A percentile compares a stretch with the other conserved stretches of the same genome.
Conservation (phyloP, 2,888 invertebrate species). For the Dicranocentrus wangi region DNA sequence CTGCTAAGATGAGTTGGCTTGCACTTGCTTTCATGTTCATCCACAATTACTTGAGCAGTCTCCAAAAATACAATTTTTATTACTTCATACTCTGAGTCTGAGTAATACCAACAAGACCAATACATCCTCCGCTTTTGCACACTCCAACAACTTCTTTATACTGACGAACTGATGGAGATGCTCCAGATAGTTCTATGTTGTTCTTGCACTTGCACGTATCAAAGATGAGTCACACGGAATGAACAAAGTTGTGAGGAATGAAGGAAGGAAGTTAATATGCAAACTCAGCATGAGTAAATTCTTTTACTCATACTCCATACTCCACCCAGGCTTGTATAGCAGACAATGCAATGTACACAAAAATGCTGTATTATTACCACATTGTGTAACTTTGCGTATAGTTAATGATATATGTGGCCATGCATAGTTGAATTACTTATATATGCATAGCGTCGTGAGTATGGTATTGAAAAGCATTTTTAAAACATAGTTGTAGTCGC, state of each 20-base stretch:
- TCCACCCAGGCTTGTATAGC: too few species aligned
- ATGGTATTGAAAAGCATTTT: too few species aligned
- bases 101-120: not conserved
- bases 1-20: not conserved
- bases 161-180: slow-evolving; percentile 20
- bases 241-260: slow-evolving; percentile 20
- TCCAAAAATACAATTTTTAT: slow-evolving; percentile 57
- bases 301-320: too few species aligned
- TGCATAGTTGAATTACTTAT: too few species aligned
- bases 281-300: not conserved
- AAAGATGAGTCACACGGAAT: slow-evolving; percentile 34
- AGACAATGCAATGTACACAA: not conserved
- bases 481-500: too few species aligned
- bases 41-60: slow-evolving; percentile 45
- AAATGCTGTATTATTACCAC: not conserved
- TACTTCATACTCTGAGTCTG: too few species aligned
- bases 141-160: slow-evolving; percentile 1
- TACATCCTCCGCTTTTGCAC: slow-evolving; percentile 17
- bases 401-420: too few species aligned
- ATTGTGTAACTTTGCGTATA: too few species aligned
- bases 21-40: not conserved
- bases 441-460: too few species aligned
- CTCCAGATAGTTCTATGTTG: too few species aligned
- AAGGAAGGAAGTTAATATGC: slow-evolving; percentile 25
- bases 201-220: too few species aligned